Percentiles rank a stretch among this genome's conserved stretches.
Conservation (phyloP, 2,113 vertebrate genomes). For the Taxidea taxus region DNA sequence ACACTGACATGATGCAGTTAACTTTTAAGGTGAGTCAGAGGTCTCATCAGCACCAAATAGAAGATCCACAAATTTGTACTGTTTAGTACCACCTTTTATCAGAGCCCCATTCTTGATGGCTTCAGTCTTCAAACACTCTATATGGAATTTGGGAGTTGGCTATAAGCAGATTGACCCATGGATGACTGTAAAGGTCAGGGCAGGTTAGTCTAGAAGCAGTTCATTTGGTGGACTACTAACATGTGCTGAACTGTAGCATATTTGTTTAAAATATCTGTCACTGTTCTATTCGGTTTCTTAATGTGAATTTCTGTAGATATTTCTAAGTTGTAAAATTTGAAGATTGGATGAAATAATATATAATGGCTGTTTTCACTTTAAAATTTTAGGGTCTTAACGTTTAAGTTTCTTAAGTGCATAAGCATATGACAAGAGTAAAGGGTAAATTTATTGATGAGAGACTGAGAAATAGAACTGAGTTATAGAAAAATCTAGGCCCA, state of each 20-base stretch:
- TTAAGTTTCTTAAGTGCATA: conserved; percentile 3
- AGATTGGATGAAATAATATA: neutral
- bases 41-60: neutral
- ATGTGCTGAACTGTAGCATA: neutral
- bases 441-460: neutral
- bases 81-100: neutral
- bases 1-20: neutral
- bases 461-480: neutral
- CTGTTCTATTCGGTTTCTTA: neutral
- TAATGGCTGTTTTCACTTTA: neutral
- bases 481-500: neutral
- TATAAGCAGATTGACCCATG: neutral
- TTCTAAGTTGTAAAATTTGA: conserved; percentile 7
- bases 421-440: neutral
- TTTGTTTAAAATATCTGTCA: neutral
- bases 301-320: neutral
- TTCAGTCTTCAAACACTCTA: neutral
- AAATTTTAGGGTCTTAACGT: neutral
- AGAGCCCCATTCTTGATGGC: neutral
- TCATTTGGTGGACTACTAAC: neutral
- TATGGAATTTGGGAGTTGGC: neutral
- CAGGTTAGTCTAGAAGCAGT: neutral
- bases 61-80: neutral
- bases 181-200: neutral
- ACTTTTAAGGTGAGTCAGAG: neutral